Evolutionary conservation across 1,140 invertebrate species (phyloP).

Genomic region (Cyphomyrmex costatus): DNA sequence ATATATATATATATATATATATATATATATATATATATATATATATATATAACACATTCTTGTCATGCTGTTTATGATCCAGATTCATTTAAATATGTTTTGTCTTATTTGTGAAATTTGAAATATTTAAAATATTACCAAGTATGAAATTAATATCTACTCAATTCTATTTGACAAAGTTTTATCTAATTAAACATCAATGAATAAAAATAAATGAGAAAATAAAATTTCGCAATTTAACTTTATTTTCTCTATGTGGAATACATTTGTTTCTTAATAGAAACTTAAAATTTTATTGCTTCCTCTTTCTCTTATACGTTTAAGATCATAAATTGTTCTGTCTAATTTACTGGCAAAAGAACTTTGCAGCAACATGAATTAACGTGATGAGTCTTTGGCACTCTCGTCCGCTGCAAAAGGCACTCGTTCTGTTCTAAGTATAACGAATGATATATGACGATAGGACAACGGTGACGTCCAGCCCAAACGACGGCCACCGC

Average conservation of each 20-base stretch:
- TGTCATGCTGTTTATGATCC: constrained; percentile 3
- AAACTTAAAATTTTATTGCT: neutral
- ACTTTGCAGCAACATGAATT: constrained; percentile 38
- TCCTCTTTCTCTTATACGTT: too few species aligned
- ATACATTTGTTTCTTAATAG: neutral
- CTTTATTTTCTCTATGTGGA: neutral
- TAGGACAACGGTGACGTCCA: constrained; percentile 46
- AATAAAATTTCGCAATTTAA: neutral
- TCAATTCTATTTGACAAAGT: neutral
- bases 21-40: too few species aligned
- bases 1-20: too few species aligned
- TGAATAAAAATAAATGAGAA: neutral
- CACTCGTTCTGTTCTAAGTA: constrained; percentile 58
- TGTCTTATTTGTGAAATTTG: neutral
- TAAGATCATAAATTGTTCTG: neutral
- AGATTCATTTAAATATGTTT: neutral
- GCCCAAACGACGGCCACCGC: constrained; percentile 17
- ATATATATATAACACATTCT: constrained; percentile 3
- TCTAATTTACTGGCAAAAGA: neutral
- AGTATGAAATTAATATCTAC: neutral
- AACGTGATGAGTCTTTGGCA: constrained; percentile 24
- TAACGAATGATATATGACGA: constrained; percentile 50
- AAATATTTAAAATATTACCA: neutral
- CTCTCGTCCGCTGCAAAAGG: constrained; percentile 50
- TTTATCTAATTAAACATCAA: neutral